phyloP scores from a whole-genome alignment of 2,113 vertebrate genomes.

The Pica pica region DNA sequence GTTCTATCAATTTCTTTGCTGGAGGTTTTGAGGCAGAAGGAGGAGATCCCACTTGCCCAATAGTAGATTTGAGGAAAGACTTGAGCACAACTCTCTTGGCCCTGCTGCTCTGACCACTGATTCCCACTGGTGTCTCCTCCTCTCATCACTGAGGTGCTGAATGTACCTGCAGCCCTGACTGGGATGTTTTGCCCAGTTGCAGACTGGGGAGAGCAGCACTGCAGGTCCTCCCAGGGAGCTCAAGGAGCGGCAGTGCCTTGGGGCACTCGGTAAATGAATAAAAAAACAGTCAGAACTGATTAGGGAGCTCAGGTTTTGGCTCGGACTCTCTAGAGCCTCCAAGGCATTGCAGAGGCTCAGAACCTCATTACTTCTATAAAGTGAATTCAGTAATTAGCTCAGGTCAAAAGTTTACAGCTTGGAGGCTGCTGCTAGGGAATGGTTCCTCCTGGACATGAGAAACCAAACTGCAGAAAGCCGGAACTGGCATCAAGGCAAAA shows the following conservation, averaged over 20 bases:
- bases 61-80: neutral
- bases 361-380: slow-evolving; percentile 61
- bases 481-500: neutral
- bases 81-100: neutral
- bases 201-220: neutral
- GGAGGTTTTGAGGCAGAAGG: neutral
- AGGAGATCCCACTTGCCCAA: neutral
- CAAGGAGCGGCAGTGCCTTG: slow-evolving; percentile 13
- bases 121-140: neutral
- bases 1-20: neutral
- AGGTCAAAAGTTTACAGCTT: slow-evolving; percentile 66
- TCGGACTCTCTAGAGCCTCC: slow-evolving; percentile 46
- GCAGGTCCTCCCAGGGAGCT: slow-evolving; percentile 15
- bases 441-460: neutral
- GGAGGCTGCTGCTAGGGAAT: neutral
- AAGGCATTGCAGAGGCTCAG: slow-evolving; percentile 54
- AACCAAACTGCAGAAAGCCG: neutral
- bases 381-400: slow-evolving; percentile 60
- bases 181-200: neutral
- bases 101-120: neutral
- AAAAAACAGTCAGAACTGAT: slow-evolving; percentile 55
- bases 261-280: slow-evolving; percentile 51
- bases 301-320: slow-evolving; percentile 66
- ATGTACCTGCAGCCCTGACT: neutral
- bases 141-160: neutral